Conservation (phyloP, 1,140 invertebrate species). For the Orius laevigatus region DNA sequence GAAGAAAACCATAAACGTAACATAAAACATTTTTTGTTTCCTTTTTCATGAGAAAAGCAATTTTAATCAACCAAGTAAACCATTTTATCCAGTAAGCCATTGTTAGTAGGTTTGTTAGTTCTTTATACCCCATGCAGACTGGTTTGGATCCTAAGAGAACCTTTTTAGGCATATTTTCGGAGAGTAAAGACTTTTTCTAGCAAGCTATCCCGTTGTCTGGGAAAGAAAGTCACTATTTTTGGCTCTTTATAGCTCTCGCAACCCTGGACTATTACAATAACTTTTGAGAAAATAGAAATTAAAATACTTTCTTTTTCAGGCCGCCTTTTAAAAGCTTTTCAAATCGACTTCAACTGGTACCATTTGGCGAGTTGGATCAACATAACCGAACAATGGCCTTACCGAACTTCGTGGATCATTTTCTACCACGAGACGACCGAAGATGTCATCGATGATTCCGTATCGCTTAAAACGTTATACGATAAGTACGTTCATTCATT, state of each 20-base stretch:
- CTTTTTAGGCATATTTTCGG: no score
- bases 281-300: no score
- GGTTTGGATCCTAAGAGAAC: no score
- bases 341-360: conserved; percentile 98
- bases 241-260: no score
- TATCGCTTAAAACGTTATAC: conserved; percentile 73
- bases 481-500: conserved; percentile 56
- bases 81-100: no score
- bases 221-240: no score
- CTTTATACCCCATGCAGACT: no score
- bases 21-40: neutral
- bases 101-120: no score
- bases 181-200: no score
- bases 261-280: no score
- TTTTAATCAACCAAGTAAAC: neutral
- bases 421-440: conserved; percentile 82
- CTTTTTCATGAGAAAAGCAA: neutral
- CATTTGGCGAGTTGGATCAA: conserved; percentile 94
- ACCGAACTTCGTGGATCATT: conserved; percentile 92
- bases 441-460: conserved; percentile 69
- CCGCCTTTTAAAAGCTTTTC: conserved; percentile 89
- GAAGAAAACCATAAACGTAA: no score
- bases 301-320: conserved; percentile 35
- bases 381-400: conserved; percentile 97
- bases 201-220: no score